phyloP scores from a whole-genome alignment of 1,140 invertebrate species.

The Oedothorax gibbosus region DNA sequence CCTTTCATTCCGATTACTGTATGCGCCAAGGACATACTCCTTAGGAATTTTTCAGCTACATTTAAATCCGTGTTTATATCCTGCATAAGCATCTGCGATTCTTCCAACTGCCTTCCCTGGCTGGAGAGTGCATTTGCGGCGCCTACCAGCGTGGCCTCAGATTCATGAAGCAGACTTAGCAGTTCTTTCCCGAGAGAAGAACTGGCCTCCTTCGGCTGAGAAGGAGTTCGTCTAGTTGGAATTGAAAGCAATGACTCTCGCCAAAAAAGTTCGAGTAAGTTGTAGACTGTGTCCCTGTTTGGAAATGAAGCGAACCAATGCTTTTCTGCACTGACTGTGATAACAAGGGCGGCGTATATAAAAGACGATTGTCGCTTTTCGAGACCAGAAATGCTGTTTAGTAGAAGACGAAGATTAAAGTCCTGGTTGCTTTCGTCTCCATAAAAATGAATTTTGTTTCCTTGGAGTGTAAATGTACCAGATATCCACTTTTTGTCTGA shows the following conservation, averaged over 20 bases:
- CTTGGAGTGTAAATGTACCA: constrained; percentile 17
- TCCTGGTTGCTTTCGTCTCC: neutral
- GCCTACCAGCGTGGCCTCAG: constrained; percentile 8
- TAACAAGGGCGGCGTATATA: constrained; percentile 39
- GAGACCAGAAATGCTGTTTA: constrained; percentile 25
- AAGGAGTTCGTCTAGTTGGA: neutral
- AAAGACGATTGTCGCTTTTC: constrained; percentile 47
- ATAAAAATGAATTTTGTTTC: constrained; percentile 17
- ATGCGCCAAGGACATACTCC: neutral
- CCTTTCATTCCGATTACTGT: neutral
- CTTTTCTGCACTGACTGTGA: constrained; percentile 19
- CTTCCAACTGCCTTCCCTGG: constrained; percentile 35
- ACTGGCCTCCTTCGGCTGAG: neutral
- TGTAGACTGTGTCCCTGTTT: constrained; percentile 45
- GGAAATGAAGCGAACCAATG: constrained; percentile 54
- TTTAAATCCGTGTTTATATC: constrained; percentile 45
- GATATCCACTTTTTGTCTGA: constrained; percentile 21
- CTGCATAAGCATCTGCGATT: constrained; percentile 12
- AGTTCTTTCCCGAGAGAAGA: constrained; percentile 35
- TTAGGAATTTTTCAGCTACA: constrained; percentile 24
- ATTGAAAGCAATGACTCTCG: constrained; percentile 11
- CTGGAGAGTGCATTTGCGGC: constrained; percentile 30
- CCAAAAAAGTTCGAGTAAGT: constrained; percentile 52
- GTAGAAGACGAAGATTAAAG: neutral
- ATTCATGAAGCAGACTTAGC: constrained; percentile 41